These are phyloP conservation scores for Otocyon megalotis DNA, from an alignment of 2,113 vertebrate genomes.

Conservation along the genomic window DNA sequence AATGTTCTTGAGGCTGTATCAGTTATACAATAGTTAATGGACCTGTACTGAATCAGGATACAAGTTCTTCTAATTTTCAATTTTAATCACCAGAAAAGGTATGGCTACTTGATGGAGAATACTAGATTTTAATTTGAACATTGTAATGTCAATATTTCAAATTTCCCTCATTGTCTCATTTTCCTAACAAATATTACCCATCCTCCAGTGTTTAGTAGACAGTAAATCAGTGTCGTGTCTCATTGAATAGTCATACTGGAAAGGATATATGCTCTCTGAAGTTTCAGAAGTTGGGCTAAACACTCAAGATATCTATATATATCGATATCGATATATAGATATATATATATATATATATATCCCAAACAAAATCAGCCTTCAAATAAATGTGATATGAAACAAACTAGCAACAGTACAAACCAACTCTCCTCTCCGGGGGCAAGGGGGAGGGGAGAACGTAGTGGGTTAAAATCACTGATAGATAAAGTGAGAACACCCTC, in stretches of 20 bases:
- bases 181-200: conserved; percentile 30
- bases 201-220: conserved; percentile 24
- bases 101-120: background rate
- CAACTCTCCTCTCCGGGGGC: background rate
- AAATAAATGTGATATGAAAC: background rate
- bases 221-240: conserved; percentile 49
- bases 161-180: conserved; percentile 39
- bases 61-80: background rate
- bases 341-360: background rate
- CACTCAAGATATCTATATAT: background rate
- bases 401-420: background rate
- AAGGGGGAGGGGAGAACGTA: background rate
- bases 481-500: background rate
- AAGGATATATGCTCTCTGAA: conserved; percentile 5
- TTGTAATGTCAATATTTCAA: conserved; percentile 20
- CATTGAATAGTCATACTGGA: conserved; percentile 1
- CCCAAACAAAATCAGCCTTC: background rate
- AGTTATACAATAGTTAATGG: background rate
- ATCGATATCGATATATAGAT: too few relatives aligned
- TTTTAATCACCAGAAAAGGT: background rate
- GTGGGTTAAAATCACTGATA: background rate
- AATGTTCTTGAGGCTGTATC: background rate
- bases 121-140: background rate
- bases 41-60: background rate
- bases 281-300: conserved; percentile 30